Conservation (phyloP, 2,113 vertebrate genomes). For the Gorsachius goisagi region DNA sequence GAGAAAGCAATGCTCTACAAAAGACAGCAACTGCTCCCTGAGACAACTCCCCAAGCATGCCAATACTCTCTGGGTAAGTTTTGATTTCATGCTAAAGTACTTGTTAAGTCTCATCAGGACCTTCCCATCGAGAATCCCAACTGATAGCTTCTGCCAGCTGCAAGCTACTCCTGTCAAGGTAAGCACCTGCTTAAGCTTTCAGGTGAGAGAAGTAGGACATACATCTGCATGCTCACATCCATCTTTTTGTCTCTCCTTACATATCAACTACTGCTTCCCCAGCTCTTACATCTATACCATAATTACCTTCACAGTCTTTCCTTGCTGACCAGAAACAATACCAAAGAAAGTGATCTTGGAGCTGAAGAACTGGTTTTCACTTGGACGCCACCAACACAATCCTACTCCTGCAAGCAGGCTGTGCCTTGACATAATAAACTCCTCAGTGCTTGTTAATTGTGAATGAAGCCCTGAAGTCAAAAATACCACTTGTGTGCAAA, state of each 20-base stretch:
- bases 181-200: not conserved
- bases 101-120: not conserved
- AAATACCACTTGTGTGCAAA: not conserved
- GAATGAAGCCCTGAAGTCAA: not conserved
- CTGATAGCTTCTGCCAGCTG: not conserved
- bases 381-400: not conserved
- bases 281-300: fast-evolving
- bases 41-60: not conserved
- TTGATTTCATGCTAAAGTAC: not conserved
- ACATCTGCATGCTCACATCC: not conserved
- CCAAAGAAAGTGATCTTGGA: not conserved
- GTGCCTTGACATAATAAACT: not conserved
- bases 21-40: not conserved
- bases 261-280: not conserved
- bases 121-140: not conserved
- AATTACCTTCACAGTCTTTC: not conserved
- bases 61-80: not conserved
- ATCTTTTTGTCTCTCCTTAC: not conserved
- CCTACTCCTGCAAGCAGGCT: not conserved
- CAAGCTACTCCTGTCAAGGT: not conserved
- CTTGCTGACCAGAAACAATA: not conserved
- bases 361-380: not conserved
- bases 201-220: not conserved
- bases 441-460: not conserved
- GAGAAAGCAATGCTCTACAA: not conserved